phyloP scores from a whole-genome alignment of 2,888 invertebrate genomes.

The Orthosia gracilis region DNA sequence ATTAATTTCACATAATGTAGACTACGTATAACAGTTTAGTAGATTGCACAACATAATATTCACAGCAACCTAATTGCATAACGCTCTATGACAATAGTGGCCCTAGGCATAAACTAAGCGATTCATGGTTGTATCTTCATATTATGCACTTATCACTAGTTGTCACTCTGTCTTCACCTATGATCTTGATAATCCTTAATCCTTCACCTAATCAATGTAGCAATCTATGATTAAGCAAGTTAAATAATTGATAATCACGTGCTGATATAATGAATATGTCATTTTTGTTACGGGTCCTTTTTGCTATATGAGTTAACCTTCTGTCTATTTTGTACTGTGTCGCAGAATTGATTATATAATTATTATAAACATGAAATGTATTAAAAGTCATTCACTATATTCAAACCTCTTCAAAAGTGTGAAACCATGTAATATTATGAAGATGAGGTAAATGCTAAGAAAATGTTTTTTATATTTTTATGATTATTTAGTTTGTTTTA shows the following conservation, averaged over 20 bases:
- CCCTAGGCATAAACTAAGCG: background rate
- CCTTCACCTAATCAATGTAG: no score
- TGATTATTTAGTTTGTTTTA: no score
- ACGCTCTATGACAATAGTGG: background rate
- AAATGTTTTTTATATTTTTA: no score
- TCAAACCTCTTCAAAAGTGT: no score
- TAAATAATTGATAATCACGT: slow-evolving; percentile 23
- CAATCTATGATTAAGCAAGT: slow-evolving; percentile 10
- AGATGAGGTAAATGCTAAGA: no score
- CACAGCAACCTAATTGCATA: background rate
- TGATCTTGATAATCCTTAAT: slow-evolving; percentile 28
- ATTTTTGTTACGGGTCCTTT: background rate
- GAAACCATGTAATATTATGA: no score
- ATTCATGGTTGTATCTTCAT: background rate
- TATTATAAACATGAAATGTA: no score
- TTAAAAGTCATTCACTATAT: no score
- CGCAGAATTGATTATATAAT: background rate
- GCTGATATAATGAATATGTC: slow-evolving; percentile 13
- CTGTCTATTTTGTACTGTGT: background rate
- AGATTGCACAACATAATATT: background rate
- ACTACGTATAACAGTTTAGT: background rate
- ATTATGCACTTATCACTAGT: slow-evolving; percentile 13
- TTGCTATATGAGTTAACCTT: background rate
- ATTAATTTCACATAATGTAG: no score
- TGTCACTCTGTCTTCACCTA: slow-evolving; percentile 12